Conservation (phyloP, 2,888 invertebrate species). For the Lasioglossum zephyrum region DNA sequence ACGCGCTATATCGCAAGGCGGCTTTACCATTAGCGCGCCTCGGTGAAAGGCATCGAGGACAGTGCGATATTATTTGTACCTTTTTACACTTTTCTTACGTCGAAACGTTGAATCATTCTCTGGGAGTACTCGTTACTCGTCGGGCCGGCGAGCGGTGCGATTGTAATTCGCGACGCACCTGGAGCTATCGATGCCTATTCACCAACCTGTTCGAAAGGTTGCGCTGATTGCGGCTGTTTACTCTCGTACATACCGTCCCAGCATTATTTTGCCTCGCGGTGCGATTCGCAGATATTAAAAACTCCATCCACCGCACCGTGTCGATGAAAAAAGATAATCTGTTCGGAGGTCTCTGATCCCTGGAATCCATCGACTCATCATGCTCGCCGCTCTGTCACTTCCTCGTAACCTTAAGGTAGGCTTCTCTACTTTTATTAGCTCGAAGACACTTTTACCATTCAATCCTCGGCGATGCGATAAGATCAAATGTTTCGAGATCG, state of each 20-base stretch:
- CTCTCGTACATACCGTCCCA: conserved; percentile 30
- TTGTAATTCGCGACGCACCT: conserved; percentile 39
- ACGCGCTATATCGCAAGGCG: conserved; percentile 40
- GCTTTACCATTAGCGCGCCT: conserved; percentile 43
- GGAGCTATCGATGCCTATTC: conserved; percentile 16
- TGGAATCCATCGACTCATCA: background rate
- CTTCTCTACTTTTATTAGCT: background rate
- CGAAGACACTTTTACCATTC: background rate
- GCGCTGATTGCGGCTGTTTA: conserved; percentile 28
- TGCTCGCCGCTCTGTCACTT: background rate
- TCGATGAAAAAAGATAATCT: conserved; percentile 1
- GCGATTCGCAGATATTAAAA: background rate
- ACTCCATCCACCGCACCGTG: background rate
- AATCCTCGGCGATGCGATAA: background rate
- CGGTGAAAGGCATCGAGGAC: conserved; percentile 67
- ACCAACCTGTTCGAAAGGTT: conserved; percentile 37
- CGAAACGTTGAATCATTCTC: conserved; percentile 24
- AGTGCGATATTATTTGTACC: conserved; percentile 47
- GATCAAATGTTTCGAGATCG: background rate
- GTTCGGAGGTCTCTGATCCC: conserved; percentile 7
- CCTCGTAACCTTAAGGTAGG: background rate
- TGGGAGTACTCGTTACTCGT: conserved; percentile 21
- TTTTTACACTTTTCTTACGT: conserved; percentile 9
- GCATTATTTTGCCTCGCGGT: conserved; percentile 10
- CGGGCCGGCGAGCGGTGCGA: conserved; percentile 22